These are phyloP conservation scores for Acipenser ruthenus DNA, from an alignment of 2,797 vertebrate genomes.

Conservation along the genomic window DNA sequence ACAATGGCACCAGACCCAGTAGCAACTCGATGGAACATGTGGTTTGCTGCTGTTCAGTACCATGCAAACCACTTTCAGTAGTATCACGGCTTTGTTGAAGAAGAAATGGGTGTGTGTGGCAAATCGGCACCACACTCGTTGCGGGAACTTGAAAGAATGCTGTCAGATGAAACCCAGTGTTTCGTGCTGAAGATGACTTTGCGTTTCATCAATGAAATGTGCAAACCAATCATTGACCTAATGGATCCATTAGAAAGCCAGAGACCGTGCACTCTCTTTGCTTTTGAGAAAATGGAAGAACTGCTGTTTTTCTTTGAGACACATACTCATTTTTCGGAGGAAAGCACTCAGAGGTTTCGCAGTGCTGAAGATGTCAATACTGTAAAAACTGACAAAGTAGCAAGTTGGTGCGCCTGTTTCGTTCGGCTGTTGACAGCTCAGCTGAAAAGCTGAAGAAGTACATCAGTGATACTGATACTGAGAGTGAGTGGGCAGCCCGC, in stretches of 20 bases:
- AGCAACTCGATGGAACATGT: not conserved
- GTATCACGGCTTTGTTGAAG: not conserved
- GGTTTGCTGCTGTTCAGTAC: not conserved
- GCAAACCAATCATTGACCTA: not conserved
- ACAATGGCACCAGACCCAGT: not conserved
- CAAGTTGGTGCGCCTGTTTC: not conserved
- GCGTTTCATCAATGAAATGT: not conserved
- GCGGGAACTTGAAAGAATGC: not conserved
- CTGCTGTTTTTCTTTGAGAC: conserved; percentile 1
- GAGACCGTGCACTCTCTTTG: not conserved
- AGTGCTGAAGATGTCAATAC: not conserved
- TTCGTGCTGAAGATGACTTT: no score
- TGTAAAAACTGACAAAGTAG: not conserved
- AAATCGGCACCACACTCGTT: not conserved
- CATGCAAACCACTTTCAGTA: not conserved
- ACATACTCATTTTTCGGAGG: not conserved
- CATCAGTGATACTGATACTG: no score
- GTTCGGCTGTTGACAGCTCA: no score
- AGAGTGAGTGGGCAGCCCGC: no score
- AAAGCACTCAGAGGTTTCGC: not conserved
- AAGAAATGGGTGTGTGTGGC: conserved; percentile 5
- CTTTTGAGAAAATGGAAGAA: conserved; percentile 7
- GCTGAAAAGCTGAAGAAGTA: no score
- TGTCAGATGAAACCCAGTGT: not conserved
- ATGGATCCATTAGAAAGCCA: conserved; percentile 1